Percentiles rank a stretch among this genome's conserved stretches.
Conservation (phyloP, 2,888 invertebrate species). For the Drosophila aldrichi region DNA sequence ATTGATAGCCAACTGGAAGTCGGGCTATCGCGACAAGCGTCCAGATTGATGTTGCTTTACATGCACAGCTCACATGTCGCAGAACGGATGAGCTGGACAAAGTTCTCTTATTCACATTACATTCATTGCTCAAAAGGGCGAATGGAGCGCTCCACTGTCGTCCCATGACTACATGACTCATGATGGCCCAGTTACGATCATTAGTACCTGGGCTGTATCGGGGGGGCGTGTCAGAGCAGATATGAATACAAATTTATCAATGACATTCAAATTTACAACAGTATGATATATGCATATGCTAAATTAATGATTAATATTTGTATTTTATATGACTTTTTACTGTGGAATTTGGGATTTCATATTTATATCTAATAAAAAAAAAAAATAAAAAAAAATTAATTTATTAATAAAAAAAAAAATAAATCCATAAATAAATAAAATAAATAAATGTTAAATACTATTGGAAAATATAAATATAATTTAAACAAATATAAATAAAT, state of each 20-base stretch:
- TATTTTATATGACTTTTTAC: no score
- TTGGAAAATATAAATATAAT: no score
- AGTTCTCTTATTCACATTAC: background rate
- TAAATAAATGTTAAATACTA: no score
- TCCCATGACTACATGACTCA: background rate
- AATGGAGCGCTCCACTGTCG: background rate
- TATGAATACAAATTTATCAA: background rate
- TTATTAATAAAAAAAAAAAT: no score
- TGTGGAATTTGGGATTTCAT: no score
- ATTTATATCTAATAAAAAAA: no score
- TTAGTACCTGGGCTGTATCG: background rate
- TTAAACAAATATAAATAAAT: no score
- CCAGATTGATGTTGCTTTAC: constrained; percentile 15
- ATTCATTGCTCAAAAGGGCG: background rate
- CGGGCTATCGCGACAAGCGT: constrained; percentile 10
- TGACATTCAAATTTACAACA: background rate
- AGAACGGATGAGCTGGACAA: background rate
- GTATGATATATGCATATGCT: background rate
- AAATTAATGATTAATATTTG: background rate
- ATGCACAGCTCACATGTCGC: constrained; percentile 39
- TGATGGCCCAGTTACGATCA: background rate
- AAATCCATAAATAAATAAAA: no score
- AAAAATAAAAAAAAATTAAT: no score
- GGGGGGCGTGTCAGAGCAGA: background rate
- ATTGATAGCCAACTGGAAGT: constrained; percentile 36